Base-by-base conservation (phyloP, 2,888 invertebrate genomes). In the Epicampocera succincta region DNA sequence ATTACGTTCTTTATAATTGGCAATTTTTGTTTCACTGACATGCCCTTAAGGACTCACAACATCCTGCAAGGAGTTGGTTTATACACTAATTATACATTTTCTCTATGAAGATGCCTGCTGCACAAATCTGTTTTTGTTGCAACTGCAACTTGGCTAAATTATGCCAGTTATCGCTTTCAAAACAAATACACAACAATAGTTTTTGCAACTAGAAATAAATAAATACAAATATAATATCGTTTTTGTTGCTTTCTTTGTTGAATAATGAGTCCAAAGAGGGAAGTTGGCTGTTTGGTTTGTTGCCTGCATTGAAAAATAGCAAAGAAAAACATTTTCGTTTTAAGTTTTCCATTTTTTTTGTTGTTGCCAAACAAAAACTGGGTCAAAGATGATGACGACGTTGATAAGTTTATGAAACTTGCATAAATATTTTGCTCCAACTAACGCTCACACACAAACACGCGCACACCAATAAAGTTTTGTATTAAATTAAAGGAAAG, bases 331-430 rank as follows among this genome's bases (percentile, higher is more conserved):
- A 69, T 46, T n/a, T 33, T 9, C 33, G 9, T 33, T 33, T 33
- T 21, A 17, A 25, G 44, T 25, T 21, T 42, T 38, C n/a, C n/a
- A n/a, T 38, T 33, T 33, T 11, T 13, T 52, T 66, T 60, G 66
- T 38, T 38, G 5, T 21, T 17, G 74, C 8, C 52, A 58, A 52
- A 42, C 44, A 13, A 66, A 81, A 82, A 82, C 65, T 82, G 69
- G 81, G 81, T 82, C 81, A 82, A 73, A 82, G 68, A 82, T 82
- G 80, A 74, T 80, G 68, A 76, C 38, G 76, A 61, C 54, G 76
- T 61, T 76, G 80, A 82, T 82, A 82, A 82, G 77, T 74, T 77
- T 73, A 71, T 72, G 46, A 77, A 78, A 72, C n/a, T 78, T 78
- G 78, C 78, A 78, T 66, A 60, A 66, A 72, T 33, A 33, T 60